A percentile compares a stretch with the other conserved stretches of the same genome.
These are phyloP conservation scores for Synergus itoensis DNA, from an alignment of 2,888 invertebrate species.

Conservation along the genomic window DNA sequence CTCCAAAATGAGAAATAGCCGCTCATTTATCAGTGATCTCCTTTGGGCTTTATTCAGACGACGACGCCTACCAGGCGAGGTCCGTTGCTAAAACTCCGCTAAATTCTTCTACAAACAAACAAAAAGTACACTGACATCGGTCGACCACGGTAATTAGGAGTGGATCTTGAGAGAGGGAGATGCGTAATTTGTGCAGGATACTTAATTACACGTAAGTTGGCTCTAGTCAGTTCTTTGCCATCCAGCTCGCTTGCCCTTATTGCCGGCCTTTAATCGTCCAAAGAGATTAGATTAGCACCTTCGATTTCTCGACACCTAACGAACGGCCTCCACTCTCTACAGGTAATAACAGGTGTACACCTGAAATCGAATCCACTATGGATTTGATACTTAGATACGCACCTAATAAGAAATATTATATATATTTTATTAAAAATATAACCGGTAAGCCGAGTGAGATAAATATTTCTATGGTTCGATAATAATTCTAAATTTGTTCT, in stretches of 20 bases:
- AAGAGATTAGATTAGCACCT: conserved; percentile 71
- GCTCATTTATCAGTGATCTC: conserved; percentile 75
- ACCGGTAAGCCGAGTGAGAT: conserved; percentile 40
- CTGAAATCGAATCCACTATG: conserved; percentile 51
- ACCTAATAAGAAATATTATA: background rate
- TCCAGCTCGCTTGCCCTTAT: conserved; percentile 46
- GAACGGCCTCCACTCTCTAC: conserved; percentile 55
- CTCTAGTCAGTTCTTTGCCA: conserved; percentile 46
- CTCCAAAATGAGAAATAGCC: conserved; percentile 71
- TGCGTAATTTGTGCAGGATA: conserved; percentile 63
- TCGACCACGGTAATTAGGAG: conserved; percentile 67
- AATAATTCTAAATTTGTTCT: background rate
- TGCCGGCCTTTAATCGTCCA: conserved; percentile 67
- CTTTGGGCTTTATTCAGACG: conserved; percentile 59
- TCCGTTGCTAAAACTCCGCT: conserved; percentile 58
- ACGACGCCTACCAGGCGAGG: conserved; percentile 67
- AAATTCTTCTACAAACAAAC: conserved; percentile 57
- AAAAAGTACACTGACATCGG: conserved; percentile 62
- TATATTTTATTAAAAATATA: conserved; percentile 46
- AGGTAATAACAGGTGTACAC: conserved; percentile 62
- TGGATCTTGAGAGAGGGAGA: conserved; percentile 62
- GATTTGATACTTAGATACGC: conserved; percentile 14
- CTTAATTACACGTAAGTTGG: conserved; percentile 69
- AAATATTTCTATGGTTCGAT: conserved; percentile 35
- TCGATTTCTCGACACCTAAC: conserved; percentile 60